A percentile compares a stretch with the other conserved stretches of the same genome.
phyloP scores from a whole-genome alignment of 2,113 vertebrate species.

The Azemiops feae region DNA sequence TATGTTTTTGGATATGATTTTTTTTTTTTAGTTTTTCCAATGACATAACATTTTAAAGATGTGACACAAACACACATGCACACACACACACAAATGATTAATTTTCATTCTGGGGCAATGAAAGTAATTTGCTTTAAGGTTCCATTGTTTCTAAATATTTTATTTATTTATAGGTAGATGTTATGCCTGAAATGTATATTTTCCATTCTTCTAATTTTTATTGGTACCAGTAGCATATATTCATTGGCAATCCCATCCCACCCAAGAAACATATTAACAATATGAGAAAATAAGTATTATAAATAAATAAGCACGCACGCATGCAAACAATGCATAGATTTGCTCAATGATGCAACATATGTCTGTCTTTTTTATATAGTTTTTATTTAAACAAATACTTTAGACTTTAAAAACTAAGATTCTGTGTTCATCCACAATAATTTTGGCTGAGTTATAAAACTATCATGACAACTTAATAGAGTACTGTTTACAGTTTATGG shows the following conservation, averaged over 20 bases:
- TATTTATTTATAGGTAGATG: neutral
- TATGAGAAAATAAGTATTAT: neutral
- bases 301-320: neutral
- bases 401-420: neutral
- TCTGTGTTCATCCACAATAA: constrained; percentile 12
- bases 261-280: neutral
- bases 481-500: constrained; percentile 47
- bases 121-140: neutral
- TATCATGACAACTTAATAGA: constrained; percentile 49
- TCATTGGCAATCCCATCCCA: neutral
- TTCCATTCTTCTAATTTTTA: neutral
- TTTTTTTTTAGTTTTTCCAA: neutral
- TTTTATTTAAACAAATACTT: neutral
- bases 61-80: neutral
- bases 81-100: neutral
- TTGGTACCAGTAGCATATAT: neutral
- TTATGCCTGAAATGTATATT: neutral
- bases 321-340: neutral
- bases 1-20: neutral
- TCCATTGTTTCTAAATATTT: neutral
- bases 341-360: neutral
- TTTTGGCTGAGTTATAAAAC: constrained; percentile 31
- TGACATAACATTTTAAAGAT: neutral
- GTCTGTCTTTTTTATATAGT: constrained; percentile 1
- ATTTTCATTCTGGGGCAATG: neutral